Percentiles rank a stretch among this genome's conserved stretches.
These are phyloP conservation scores for Paelopatides confundens DNA, from an alignment of 53 echinoderm and acorn worm genomes.

Conservation along the genomic window DNA sequence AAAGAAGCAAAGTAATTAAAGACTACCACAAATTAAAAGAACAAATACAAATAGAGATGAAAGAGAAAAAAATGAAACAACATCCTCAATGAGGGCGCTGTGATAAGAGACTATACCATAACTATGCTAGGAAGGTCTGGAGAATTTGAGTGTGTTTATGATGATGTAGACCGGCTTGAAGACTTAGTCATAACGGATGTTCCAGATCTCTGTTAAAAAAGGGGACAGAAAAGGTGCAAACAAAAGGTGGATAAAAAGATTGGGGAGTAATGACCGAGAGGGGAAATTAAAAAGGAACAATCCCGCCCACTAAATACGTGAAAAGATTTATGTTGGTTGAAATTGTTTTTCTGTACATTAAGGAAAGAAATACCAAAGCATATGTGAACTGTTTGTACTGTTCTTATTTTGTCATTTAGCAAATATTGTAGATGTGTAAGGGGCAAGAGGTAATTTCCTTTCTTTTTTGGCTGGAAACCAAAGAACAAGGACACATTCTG, in stretches of 20 bases:
- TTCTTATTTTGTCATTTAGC: too few relatives aligned
- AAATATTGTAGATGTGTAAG: too few relatives aligned
- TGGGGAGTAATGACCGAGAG: neutral
- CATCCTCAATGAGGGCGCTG: neutral
- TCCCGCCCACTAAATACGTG: neutral
- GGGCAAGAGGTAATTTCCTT: too few relatives aligned
- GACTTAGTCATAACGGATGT: conserved; percentile 18
- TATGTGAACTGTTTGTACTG: too few relatives aligned
- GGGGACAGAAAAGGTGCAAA: conserved; percentile 41
- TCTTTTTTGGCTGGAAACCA: too few relatives aligned
- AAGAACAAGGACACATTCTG: too few relatives aligned
- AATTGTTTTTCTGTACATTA: too few relatives aligned
- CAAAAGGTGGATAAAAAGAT: conserved; percentile 24
- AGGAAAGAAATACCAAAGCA: too few relatives aligned
- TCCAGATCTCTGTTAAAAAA: conserved; percentile 50
- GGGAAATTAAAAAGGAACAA: neutral
- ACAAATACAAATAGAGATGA: neutral
- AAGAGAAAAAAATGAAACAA: neutral
- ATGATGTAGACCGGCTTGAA: conserved; percentile 37
- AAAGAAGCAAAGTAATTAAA: neutral
- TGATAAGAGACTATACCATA: conserved; percentile 37
- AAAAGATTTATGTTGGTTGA: too few relatives aligned
- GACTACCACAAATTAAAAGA: neutral
- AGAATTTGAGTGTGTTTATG: conserved; percentile 39
- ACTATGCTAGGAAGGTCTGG: conserved; percentile 52